Conservation (phyloP, 2,113 vertebrate species). For the Neolamprologus kungweensis region DNA sequence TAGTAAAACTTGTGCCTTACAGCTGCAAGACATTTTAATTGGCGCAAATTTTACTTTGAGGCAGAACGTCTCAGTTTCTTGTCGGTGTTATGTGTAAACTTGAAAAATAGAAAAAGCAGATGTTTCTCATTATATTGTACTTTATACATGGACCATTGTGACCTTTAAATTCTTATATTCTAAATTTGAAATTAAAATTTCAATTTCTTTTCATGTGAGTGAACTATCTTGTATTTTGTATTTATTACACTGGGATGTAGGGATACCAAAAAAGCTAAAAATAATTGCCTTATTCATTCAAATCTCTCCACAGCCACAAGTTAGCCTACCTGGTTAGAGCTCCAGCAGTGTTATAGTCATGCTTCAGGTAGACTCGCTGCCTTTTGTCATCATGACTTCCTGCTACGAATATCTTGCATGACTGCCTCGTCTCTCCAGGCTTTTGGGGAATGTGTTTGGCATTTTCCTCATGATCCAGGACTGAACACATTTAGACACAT, state of each 20-base stretch:
- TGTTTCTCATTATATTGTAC: background rate
- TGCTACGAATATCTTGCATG: background rate
- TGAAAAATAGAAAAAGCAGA: background rate
- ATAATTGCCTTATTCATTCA: background rate
- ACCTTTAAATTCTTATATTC: background rate
- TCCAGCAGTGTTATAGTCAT: background rate
- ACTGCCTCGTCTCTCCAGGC: background rate
- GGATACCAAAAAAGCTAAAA: background rate
- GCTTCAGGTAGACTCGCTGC: background rate
- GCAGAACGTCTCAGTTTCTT: background rate
- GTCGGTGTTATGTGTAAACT: background rate
- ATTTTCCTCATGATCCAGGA: background rate
- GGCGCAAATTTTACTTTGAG: background rate
- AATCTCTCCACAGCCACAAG: background rate
- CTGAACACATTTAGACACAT: background rate
- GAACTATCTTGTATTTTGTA: background rate
- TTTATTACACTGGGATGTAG: background rate
- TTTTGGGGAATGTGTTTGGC: background rate
- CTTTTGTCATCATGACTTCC: background rate
- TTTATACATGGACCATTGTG: background rate
- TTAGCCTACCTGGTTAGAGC: background rate
- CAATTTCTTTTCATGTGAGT: background rate
- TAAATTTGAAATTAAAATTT: background rate
- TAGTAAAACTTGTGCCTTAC: background rate
- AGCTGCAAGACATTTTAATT: background rate